These are phyloP conservation scores for Rhagophthalmus giganteus DNA, from an alignment of 2,888 invertebrate species.

Conservation along the genomic window DNA sequence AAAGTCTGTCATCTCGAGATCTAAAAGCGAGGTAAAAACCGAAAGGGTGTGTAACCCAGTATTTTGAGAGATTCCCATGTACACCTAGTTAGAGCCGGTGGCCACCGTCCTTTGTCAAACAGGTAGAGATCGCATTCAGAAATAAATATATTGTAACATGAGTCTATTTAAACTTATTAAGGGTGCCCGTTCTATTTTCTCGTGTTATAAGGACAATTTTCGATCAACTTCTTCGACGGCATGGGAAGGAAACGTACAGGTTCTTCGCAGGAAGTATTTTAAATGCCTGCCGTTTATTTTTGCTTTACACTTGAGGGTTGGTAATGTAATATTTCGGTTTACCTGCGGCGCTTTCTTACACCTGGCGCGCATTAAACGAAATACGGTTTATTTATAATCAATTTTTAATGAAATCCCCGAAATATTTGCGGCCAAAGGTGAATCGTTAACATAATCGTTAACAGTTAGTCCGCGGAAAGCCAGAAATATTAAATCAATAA, in stretches of 20 bases:
- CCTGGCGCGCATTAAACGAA: too few relatives aligned
- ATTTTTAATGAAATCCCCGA: too few relatives aligned
- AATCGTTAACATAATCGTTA: too few relatives aligned
- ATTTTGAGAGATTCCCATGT: conserved; percentile 33
- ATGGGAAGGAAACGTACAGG: conserved; percentile 38
- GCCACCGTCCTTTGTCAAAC: conserved; percentile 33
- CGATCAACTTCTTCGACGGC: conserved; percentile 8
- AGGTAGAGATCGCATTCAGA: conserved; percentile 35
- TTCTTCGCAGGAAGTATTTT: conserved; percentile 38
- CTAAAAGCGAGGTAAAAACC: conserved; percentile 27
- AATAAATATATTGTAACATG: conserved; percentile 34
- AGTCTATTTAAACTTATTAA: conserved; percentile 31
- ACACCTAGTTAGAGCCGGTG: conserved; percentile 27
- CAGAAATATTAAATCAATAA: too few relatives aligned
- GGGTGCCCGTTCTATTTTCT: conserved; percentile 24
- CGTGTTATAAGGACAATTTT: conserved; percentile 31
- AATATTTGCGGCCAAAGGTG: too few relatives aligned
- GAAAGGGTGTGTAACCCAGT: conserved; percentile 33
- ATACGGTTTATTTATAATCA: too few relatives aligned
- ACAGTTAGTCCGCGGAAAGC: too few relatives aligned
- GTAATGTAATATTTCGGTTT: conserved; percentile 30
- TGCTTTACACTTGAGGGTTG: conserved; percentile 21
- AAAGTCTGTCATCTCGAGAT: conserved; percentile 31
- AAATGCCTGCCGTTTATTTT: conserved; percentile 29
- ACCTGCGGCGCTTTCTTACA: conserved; percentile 25